phyloP scores from a whole-genome alignment of 2,113 vertebrate species.

The Castor canadensis region DNA sequence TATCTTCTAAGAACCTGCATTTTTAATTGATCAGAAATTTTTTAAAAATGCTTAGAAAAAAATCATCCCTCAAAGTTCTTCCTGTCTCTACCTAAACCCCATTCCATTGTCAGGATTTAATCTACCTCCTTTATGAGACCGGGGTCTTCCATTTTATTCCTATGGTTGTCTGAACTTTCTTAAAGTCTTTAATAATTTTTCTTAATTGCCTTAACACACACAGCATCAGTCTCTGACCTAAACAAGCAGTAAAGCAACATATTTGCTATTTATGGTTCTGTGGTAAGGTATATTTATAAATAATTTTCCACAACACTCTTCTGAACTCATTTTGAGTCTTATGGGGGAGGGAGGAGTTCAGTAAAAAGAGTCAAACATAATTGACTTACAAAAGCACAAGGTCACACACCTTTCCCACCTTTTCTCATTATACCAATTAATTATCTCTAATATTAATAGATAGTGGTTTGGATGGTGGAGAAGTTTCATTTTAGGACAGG shows the following conservation, averaged over 20 bases:
- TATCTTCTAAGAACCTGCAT: neutral
- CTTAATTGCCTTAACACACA: neutral
- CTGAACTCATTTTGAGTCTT: slow-evolving; percentile 6
- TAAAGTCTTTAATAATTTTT: neutral
- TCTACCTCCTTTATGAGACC: neutral
- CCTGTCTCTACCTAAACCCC: neutral
- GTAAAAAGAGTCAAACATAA: slow-evolving; percentile 6
- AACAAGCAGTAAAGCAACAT: neutral
- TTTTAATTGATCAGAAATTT: neutral
- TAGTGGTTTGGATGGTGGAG: neutral
- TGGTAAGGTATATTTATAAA: neutral
- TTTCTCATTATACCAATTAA: slow-evolving; percentile 70
- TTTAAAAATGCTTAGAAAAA: neutral
- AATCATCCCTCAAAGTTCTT: neutral
- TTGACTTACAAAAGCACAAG: slow-evolving; percentile 53
- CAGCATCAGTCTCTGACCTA: neutral
- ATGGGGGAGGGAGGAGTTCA: neutral
- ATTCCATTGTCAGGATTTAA: neutral
- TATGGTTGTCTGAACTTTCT: neutral
- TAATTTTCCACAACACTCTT: neutral
- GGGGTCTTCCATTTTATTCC: neutral
- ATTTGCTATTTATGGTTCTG: neutral
- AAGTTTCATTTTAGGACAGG: neutral
- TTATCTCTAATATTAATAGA: slow-evolving; percentile 60
- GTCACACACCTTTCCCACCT: slow-evolving; percentile 60